Evolutionary conservation across 1,140 invertebrate species (phyloP), one percentile per base, ranked within the genome.

Genomic region (Copidosoma floridanum): DNA sequence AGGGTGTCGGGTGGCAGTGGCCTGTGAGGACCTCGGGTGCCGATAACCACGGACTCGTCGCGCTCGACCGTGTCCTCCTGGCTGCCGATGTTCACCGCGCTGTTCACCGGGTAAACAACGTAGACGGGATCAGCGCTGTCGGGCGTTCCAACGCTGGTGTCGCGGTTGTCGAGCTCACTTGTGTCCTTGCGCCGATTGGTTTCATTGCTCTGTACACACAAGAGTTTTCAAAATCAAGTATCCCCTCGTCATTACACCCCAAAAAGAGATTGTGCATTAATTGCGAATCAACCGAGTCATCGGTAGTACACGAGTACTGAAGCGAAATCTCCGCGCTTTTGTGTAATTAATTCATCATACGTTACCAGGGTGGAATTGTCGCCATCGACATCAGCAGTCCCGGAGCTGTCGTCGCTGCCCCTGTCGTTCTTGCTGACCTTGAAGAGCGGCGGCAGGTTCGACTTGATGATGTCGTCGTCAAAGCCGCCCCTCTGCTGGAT

Each of bases 51-150:
- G 10, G 76, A 77, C 41, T 81, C 82, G 24, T 83, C 83, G 18
- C 74, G 75, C 21, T 79, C 75, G n/a, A 72, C 72, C 4, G 62
- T 69, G 44, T 83, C 79, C 8, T 82, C 76, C 7, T 76, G 75
- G 18, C 83, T 79, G 20, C 83, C 79, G 48, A 69, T 76, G 65
- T 82, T 72, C 29, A 77, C 67, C 61, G 81, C 61, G 44, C 68
- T 77, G 41, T 84, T 84, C 0, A 83, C 80, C 3, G 87, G 86
- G 66, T 88, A 88, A 0, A 88, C 86, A 0, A 88, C 84, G 65
- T 87, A 88, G 6, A 85, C 82, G 0, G 83, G 80, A 18, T 53
- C 60, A 10, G 29, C 16, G 2, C 57, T 46, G n/a, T n/a, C n/a
- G n/a, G n/a, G n/a, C n/a, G 51, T 24, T 0, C 16, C 29, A 0